phyloP scores from a whole-genome alignment of 2,888 invertebrate genomes.

The Drosophila phalerata region DNA sequence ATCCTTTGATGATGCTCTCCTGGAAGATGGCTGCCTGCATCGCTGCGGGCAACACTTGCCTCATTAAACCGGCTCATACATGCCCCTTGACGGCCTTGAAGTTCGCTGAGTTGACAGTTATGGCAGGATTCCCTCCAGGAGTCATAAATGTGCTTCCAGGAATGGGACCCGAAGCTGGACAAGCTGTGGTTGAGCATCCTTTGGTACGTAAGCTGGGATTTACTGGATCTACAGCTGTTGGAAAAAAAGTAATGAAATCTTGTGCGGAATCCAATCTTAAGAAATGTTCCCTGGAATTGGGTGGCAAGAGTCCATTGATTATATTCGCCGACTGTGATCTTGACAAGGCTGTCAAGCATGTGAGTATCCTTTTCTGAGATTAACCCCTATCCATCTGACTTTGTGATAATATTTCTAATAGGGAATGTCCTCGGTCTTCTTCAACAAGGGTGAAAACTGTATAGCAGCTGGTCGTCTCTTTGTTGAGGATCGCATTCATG shows the following conservation, averaged over 20 bases:
- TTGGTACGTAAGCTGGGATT: slow-evolving; percentile 96
- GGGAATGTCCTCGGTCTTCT: slow-evolving; percentile 98
- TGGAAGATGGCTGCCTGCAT: slow-evolving; percentile 99
- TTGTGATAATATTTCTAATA: slow-evolving; percentile 76
- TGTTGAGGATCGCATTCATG: slow-evolving; percentile 95
- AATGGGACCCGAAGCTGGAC: slow-evolving; percentile 92
- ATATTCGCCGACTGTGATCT: slow-evolving; percentile 97
- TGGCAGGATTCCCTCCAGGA: slow-evolving; percentile 96
- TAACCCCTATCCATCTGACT: neutral
- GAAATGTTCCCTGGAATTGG: slow-evolving; percentile 96
- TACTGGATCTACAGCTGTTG: slow-evolving; percentile 97
- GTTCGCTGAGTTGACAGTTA: slow-evolving; percentile 95
- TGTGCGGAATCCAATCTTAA: slow-evolving; percentile 96
- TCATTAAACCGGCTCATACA: slow-evolving; percentile 97
- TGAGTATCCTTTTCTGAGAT: slow-evolving; percentile 85
- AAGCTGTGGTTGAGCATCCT: slow-evolving; percentile 94
- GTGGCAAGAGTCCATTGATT: slow-evolving; percentile 98
- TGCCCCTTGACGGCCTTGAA: slow-evolving; percentile 97
- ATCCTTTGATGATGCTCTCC: slow-evolving; percentile 99
- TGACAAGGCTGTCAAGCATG: slow-evolving; percentile 95
- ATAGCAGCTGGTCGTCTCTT: slow-evolving; percentile 98
- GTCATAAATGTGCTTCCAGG: slow-evolving; percentile 97
- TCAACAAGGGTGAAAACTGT: slow-evolving; percentile 99
- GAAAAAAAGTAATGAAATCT: slow-evolving; percentile 94
- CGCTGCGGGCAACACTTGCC: slow-evolving; percentile 98